A percentile compares a stretch with the other conserved stretches of the same genome.
phyloP scores from a whole-genome alignment of 1,140 invertebrate species.

The Stratiolaelaps scimitus region DNA sequence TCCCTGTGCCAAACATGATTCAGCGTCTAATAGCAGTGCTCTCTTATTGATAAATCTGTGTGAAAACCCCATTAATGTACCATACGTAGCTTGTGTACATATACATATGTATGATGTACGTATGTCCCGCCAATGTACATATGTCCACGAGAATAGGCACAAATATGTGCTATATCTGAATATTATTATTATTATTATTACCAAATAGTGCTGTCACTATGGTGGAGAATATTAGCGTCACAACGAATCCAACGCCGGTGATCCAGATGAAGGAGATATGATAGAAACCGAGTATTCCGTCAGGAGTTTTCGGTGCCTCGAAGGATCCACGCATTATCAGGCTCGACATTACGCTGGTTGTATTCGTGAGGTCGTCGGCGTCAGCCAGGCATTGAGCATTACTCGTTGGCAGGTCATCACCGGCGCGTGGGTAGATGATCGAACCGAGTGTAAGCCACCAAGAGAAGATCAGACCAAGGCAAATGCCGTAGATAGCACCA shows the following conservation, averaged over 20 bases:
- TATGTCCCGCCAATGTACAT: too few relatives aligned
- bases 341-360: not conserved
- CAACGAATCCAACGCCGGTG: conserved; percentile 1
- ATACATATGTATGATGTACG: too few relatives aligned
- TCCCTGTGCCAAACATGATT: too few relatives aligned
- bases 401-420: conserved; percentile 1
- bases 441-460: conserved; percentile 26
- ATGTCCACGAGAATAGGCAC: too few relatives aligned
- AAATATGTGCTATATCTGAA: too few relatives aligned
- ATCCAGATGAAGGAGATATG: conserved; percentile 28
- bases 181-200: too few relatives aligned
- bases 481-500: conserved; percentile 10
- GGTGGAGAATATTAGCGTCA: not conserved
- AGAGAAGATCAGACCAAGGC: not conserved
- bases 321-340: not conserved
- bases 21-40: too few relatives aligned
- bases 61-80: too few relatives aligned
- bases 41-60: too few relatives aligned
- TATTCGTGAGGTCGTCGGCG: not conserved
- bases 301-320: not conserved
- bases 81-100: too few relatives aligned
- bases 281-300: conserved; percentile 6
- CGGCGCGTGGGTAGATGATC: conserved; percentile 13
- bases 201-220: not conserved
- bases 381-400: conserved; percentile 3